Conservation (phyloP, 2,797 vertebrate species). For the Neosalanx taihuensis region DNA sequence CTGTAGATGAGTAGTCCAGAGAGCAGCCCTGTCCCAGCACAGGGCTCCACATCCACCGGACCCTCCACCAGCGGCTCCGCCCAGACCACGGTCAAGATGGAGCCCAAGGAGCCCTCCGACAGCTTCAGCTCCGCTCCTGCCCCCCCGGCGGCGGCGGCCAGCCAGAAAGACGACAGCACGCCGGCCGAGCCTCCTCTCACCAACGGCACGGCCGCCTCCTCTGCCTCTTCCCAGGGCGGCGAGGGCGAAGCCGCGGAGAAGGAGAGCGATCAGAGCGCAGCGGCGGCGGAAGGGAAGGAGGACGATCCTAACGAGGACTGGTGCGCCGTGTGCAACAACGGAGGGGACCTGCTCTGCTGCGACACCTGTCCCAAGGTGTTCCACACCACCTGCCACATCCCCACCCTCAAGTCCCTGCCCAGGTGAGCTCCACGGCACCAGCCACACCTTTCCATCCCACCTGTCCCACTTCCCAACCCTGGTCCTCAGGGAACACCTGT, state of each 20-base stretch:
- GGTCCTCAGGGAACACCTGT: no score
- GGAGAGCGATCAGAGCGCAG: constrained; percentile 46
- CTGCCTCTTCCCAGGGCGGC: constrained; percentile 62
- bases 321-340: constrained; percentile 98
- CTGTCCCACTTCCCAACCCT: no score
- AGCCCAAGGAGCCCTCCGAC: constrained; percentile 73
- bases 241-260: constrained; percentile 52
- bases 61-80: constrained; percentile 54
- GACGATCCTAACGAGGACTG: constrained; percentile 99
- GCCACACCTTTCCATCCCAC: constrained; percentile 48
- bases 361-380: constrained; percentile 98
- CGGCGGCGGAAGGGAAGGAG: constrained; percentile 71
- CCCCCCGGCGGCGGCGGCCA: constrained; percentile 40
- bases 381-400: constrained; percentile 97
- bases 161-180: constrained; percentile 18
- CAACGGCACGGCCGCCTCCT: constrained; percentile 74
- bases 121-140: constrained; percentile 53
- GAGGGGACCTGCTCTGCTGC: constrained; percentile 94
- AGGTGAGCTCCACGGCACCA: constrained; percentile 65
- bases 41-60: constrained; percentile 70
- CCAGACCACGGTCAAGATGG: constrained; percentile 85
- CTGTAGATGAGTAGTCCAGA: constrained; percentile 93
- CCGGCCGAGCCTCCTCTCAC: constrained; percentile 63
- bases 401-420: constrained; percentile 88
- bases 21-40: constrained; percentile 82